Evolutionary conservation across 2,113 vertebrate species (phyloP).

Genomic region (Meriones unguiculatus): DNA sequence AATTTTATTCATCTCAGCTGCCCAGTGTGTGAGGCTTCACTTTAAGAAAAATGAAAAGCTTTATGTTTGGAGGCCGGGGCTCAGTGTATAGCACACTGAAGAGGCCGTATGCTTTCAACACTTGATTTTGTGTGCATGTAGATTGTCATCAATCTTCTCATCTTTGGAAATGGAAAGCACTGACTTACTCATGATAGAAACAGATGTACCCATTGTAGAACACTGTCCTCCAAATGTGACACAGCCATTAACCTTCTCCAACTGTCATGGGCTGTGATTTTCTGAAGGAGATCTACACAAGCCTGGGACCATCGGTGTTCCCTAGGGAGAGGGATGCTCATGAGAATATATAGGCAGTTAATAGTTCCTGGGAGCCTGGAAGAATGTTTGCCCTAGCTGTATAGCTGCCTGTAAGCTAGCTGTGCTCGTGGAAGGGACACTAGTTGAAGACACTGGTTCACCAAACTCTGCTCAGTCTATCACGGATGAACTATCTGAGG

Average conservation of each 20-base stretch:
- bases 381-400: too few relatives aligned
- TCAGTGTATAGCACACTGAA: fast-evolving
- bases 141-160: too few relatives aligned
- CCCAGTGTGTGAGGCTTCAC: fast-evolving
- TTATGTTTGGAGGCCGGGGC: fast-evolving
- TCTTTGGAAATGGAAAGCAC: background rate
- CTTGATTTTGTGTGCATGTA: background rate
- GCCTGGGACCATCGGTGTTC: too few relatives aligned
- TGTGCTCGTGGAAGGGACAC: background rate
- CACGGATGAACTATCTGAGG: background rate
- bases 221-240: background rate
- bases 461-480: background rate
- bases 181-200: background rate
- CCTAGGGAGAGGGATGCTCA: background rate
- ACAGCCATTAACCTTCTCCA: background rate
- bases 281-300: background rate
- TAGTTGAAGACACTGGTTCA: background rate
- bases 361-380: background rate
- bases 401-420: background rate
- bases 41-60: fast-evolving
- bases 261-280: background rate
- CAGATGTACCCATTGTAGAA: background rate
- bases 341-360: background rate
- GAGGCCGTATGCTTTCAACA: fast-evolving
- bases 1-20: background rate